Base-by-base conservation (phyloP, 2,113 vertebrate species). In the Tricholaema leucomelas region DNA sequence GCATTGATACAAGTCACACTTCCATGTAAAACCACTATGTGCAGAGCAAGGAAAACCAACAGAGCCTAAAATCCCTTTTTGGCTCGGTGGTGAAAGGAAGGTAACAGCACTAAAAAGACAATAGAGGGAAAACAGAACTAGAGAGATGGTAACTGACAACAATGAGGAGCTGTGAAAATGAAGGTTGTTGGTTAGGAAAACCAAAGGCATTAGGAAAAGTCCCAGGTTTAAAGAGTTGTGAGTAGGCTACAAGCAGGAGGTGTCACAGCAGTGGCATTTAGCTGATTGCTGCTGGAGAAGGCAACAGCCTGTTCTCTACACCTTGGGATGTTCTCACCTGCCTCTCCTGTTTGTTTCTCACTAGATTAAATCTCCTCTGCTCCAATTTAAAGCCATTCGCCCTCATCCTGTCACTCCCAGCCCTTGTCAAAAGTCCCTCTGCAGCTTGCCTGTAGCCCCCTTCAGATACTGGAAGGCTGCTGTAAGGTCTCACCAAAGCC, bases 101-200 rank as follows among this genome's bases (percentile, higher is more conserved):
- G 82, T 40, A 60, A 87, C 85, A 85, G 71, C 87, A 92, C 85
- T 40, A 4, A 54, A 75, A 83, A 87, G 48, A 88, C 46, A 71
- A 81, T 6, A 12, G 74, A 48, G 16, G 21, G 64, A 65, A 78
- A 77, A 65, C 33, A 82, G 85, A 33, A 33, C 36, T 9, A 63
- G n/a, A 35, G 75, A 73, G 77, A 55, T 3, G 12, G 50, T 16
- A 81, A 95, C 94, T 75, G 95, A 30, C 33, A 84, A 56, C 67
- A 86, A 79, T 8, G 31, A 95, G 81, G 88, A 65, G 61, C 59
- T 90, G 7, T 40, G 46, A 90, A 90, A 91, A 93, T 84, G 44
- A 54, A 61, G 54, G 42, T 3, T 6, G 61, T 15, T 83, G 5
- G 1, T 83, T 28, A 7, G 24, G 61, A 81, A 85, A 95, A 54